Evolutionary conservation across 2,888 invertebrate species (phyloP).

Genomic region (Oscheius sp.): DNA sequence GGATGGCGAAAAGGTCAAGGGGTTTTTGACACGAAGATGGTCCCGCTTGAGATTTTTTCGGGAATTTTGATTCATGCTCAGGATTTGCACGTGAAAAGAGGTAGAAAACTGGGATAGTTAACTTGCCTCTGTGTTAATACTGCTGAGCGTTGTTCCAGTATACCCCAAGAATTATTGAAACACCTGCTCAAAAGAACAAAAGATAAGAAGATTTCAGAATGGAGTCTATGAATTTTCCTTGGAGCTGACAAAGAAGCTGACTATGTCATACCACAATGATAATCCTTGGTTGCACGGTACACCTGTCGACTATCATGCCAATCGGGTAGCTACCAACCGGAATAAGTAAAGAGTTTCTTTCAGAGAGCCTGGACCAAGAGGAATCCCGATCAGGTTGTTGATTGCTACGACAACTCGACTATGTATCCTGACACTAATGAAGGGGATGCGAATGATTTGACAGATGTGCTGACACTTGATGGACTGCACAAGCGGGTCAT

Average conservation of each 20-base stretch:
- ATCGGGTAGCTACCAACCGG: slow-evolving; percentile 40
- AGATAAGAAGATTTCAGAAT: too few species aligned
- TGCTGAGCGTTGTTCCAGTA: too few species aligned
- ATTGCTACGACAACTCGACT: slow-evolving; percentile 42
- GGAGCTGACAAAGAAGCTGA: slow-evolving; percentile 51
- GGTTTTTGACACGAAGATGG: too few species aligned
- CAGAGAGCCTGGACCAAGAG: slow-evolving; percentile 51
- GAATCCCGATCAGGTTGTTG: slow-evolving; percentile 54
- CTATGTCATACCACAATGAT: slow-evolving; percentile 58
- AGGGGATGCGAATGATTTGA: slow-evolving; percentile 40
- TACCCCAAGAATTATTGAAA: too few species aligned
- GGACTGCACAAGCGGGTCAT: slow-evolving; percentile 60
- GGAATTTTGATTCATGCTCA: too few species aligned
- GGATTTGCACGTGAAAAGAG: too few species aligned
- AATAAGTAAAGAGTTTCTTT: slow-evolving; percentile 3
- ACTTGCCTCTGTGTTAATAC: too few species aligned
- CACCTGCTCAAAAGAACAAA: too few species aligned
- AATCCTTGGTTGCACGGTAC: slow-evolving; percentile 44
- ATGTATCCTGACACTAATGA: slow-evolving; percentile 39
- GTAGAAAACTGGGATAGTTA: too few species aligned
- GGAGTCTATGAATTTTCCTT: slow-evolving; percentile 62
- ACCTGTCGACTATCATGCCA: slow-evolving; percentile 60
- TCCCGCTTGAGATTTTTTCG: too few species aligned
- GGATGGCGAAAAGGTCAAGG: too few species aligned
- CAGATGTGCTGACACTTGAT: slow-evolving; percentile 55